Evolutionary conservation across 2,888 invertebrate species (phyloP), one percentile per base, ranked within the genome.

Genomic region (Papilio protenor): DNA sequence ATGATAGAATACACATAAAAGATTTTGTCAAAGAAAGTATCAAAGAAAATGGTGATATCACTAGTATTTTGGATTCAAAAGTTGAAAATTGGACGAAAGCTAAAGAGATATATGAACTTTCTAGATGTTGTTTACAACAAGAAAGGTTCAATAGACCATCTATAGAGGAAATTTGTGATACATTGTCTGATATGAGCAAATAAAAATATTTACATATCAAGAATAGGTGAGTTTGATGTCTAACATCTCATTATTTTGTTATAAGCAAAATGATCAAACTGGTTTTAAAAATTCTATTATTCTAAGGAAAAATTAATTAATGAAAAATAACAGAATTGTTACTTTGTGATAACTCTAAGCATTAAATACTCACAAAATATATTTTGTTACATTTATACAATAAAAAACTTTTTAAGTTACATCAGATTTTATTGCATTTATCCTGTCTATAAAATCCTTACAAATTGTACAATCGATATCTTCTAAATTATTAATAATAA

Each of bases 81-180:
- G 95, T 96, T 18, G 95, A 93, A 1, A 84, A 89, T 5, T 96
- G 96, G 96, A 81, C 84, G 0, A 91, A 94, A 82, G 95, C 95
- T 12, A 89, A 91, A 18, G 86, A 93, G 59, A 85, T 97, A 18
- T 96, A 95, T 84, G 85, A 89, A 21, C 87, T 97, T 66, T 95
- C 96, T 4, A 88, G 89, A 76, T 89, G 86, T 59, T 97, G 97
- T 86, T 91, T 96, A 76, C 90, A 93, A 77, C 90, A 94, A 66
- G 95, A 96, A 79, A 95, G 95, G 83, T 92, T 92, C 72, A 86
- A 84, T 23, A 88, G 97, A 83, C 96, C 96, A 0, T 89, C 93
- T 18, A 96, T 97, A 94, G 92, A 91, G 77, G 88, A 94, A 83
- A 92, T 96, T 47, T 92, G 93, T 81, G 86, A 91, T 77, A 86